These are phyloP conservation scores for Elysia crispata DNA, from an alignment of 2,888 invertebrate genomes.

Conservation along the genomic window DNA sequence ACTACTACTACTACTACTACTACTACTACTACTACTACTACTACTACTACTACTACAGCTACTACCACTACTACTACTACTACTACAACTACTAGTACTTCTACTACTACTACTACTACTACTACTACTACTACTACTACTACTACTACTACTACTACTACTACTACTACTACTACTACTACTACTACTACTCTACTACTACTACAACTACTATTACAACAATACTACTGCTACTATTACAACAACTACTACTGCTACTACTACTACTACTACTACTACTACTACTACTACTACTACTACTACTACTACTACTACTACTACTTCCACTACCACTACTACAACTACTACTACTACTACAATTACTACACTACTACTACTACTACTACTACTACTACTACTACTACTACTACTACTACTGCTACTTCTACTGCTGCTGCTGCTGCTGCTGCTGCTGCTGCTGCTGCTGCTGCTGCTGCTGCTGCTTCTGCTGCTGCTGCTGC, in stretches of 20 bases:
- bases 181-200: too few relatives aligned
- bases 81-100: neutral
- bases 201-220: too few relatives aligned
- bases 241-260: neutral
- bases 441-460: neutral
- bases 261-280: slow-evolving; percentile 1
- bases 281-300: slow-evolving; percentile 5
- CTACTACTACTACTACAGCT: neutral
- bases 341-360: too few relatives aligned
- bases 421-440: neutral
- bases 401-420: neutral
- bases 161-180: neutral
- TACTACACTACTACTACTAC: too few relatives aligned
- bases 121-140: slow-evolving; percentile 1
- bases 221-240: neutral
- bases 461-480: too few relatives aligned
- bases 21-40: slow-evolving; percentile 6
- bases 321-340: too few relatives aligned
- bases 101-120: slow-evolving; percentile 1
- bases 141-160: slow-evolving; percentile 6
- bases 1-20: slow-evolving; percentile 1
- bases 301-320: neutral
- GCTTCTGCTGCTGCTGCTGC: too few relatives aligned
- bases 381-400: neutral
- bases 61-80: slow-evolving; percentile 3